phyloP scores from a whole-genome alignment of 1,140 invertebrate species.

The Aricia agestis region DNA sequence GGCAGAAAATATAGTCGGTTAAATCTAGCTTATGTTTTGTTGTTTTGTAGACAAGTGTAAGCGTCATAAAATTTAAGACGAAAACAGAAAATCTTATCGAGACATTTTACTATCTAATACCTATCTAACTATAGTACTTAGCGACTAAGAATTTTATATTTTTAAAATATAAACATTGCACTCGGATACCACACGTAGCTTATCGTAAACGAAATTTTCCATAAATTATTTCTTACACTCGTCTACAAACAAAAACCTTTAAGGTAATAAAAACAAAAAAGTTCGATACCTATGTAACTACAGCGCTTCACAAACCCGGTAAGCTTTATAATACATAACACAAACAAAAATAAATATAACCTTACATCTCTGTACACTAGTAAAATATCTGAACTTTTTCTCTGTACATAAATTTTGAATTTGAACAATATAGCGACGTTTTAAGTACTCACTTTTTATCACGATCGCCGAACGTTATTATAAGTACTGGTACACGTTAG shows the following conservation, averaged over 20 bases:
- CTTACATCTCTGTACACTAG: conserved; percentile 65
- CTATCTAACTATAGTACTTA: neutral
- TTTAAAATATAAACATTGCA: neutral
- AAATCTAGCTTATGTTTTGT: neutral
- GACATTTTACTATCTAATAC: conserved; percentile 3
- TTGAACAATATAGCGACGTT: conserved; percentile 14
- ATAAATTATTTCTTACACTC: neutral
- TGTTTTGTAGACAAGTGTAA: neutral
- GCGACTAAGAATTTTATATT: neutral
- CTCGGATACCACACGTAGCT: neutral
- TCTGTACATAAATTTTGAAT: conserved; percentile 17
- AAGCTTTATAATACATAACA: conserved; percentile 39
- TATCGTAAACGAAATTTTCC: neutral
- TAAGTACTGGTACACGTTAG: neutral
- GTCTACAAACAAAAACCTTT: neutral
- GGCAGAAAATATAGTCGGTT: neutral
- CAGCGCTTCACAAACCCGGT: conserved; percentile 37
- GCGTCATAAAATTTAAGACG: neutral
- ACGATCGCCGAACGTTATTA: neutral
- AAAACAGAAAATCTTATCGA: neutral
- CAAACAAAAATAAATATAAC: conserved; percentile 60
- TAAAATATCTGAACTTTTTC: conserved; percentile 30
- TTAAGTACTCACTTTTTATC: neutral
- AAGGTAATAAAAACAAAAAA: neutral
- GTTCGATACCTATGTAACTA: neutral